Evolutionary conservation across 2,888 invertebrate species (phyloP), one percentile per base, ranked within the genome.

Genomic region (Imbricaverruca yamaguchii): DNA sequence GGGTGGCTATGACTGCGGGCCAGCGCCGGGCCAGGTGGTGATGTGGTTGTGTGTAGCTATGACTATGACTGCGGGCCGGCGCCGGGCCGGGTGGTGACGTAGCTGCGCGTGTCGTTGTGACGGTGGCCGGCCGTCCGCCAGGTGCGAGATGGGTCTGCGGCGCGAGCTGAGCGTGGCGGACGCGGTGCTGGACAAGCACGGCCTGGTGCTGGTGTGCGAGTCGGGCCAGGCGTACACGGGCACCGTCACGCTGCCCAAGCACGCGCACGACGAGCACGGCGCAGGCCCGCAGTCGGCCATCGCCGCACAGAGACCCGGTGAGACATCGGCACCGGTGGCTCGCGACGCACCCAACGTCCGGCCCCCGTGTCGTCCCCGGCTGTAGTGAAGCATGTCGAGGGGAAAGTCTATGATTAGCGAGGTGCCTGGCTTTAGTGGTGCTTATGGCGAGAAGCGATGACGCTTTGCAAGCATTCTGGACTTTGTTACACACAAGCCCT

Each of bases 241-340:
- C 18, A 21, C 74, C 15, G 53, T 74, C 15, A 18, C 15, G 6
- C 74, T 15, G 39, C 39, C 18, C 80, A 91, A 90, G 85, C 91
- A 92, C 84, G 39, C 39, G 39, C 39, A 39, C 39, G 39, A 39
- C 39, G 39, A 39, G 4, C 39, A 39, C 39, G 39, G 39, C 4
- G 39, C 4, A 39, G 39, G 39, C 39, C 39, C 39, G 39, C 39
- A 4, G 39, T 39, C 91, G 92, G 53, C 53, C 53, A 1, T 0
- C 39, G 53, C 18, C 74, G 11, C 39, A 13, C 53, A 74, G 53
- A 53, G 15, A 15, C 18, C 21, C 74, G 8, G 61, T 8, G 21
- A 74, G 53, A 18, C 53, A 53, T 74, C 23, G 15, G 69, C 18
- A 18, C 1, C 18, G 61, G 61, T 18, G 61, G 18, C 61, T 23